Conservation (phyloP, 2,888 invertebrate species). For the Perdita meconis region DNA sequence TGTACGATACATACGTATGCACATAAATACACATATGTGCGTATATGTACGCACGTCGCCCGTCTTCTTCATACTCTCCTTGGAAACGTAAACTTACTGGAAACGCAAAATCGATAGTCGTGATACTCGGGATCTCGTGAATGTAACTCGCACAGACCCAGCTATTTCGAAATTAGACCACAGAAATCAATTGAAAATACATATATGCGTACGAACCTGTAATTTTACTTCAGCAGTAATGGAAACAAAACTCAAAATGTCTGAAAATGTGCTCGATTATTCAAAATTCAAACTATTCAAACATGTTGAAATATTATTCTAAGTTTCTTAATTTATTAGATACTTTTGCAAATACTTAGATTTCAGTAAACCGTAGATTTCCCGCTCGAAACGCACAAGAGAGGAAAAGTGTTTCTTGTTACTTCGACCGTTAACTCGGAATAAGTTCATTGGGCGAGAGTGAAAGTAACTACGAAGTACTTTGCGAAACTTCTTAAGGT, state of each 20-base stretch:
- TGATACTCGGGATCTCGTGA: constrained; percentile 60
- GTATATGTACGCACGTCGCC: constrained; percentile 50
- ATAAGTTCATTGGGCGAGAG: constrained; percentile 72
- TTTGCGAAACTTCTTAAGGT: constrained; percentile 73
- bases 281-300: no score
- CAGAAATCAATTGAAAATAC: neutral
- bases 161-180: constrained; percentile 14
- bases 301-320: no score
- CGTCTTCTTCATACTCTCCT: constrained; percentile 69
- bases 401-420: constrained; percentile 72
- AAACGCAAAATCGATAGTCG: constrained; percentile 76
- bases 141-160: constrained; percentile 31
- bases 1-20: constrained; percentile 32
- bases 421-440: constrained; percentile 72
- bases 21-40: constrained; percentile 43
- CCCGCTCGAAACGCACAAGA: constrained; percentile 33
- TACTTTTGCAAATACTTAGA: neutral
- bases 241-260: no score
- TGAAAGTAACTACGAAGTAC: constrained; percentile 74
- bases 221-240: neutral
- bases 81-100: constrained; percentile 77
- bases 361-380: constrained; percentile 20
- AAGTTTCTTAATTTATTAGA: neutral
- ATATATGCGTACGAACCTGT: neutral
- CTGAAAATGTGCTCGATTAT: no score